Conservation (phyloP, 2,888 invertebrate species). For the Chymomyza amoena region DNA sequence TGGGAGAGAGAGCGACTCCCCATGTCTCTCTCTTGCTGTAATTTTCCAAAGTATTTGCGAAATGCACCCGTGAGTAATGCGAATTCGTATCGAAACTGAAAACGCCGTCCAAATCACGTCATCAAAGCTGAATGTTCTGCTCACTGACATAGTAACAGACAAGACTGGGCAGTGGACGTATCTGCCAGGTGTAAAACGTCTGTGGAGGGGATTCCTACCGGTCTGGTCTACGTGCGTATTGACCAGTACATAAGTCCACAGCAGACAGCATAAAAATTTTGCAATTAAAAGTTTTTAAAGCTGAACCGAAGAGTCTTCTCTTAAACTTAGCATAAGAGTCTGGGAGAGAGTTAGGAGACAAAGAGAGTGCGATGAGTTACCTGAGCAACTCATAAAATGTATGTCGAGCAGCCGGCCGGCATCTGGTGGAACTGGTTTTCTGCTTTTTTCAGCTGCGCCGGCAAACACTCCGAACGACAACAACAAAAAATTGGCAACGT, state of each 20-base stretch:
- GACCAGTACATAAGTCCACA: constrained; percentile 23
- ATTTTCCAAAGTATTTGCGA: constrained; percentile 60
- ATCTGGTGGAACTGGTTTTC: constrained; percentile 71
- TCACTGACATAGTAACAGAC: constrained; percentile 20
- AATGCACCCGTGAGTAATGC: constrained; percentile 42
- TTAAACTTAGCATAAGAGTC: constrained; percentile 6
- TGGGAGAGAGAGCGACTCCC: too few species aligned
- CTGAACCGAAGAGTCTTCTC: background rate
- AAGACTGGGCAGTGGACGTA: background rate
- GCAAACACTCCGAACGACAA: constrained; percentile 14
- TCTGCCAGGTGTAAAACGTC: constrained; percentile 21
- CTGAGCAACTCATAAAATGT: constrained; percentile 28
- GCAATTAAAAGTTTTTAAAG: constrained; percentile 23
- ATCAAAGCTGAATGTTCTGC: constrained; percentile 18
- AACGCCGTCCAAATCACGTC: constrained; percentile 50
- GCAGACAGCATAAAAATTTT: background rate
- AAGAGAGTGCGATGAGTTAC: background rate
- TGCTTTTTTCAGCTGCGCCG: background rate
- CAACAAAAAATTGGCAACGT: constrained; percentile 57
- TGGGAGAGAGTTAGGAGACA: constrained; percentile 11
- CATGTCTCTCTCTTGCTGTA: constrained; percentile 27
- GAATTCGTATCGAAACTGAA: constrained; percentile 11
- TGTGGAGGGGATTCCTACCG: constrained; percentile 9
- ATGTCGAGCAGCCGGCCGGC: constrained; percentile 61
- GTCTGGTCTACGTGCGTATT: constrained; percentile 48